These are phyloP conservation scores for Mimas tiliae DNA, from an alignment of 2,888 invertebrate species.

Conservation along the genomic window DNA sequence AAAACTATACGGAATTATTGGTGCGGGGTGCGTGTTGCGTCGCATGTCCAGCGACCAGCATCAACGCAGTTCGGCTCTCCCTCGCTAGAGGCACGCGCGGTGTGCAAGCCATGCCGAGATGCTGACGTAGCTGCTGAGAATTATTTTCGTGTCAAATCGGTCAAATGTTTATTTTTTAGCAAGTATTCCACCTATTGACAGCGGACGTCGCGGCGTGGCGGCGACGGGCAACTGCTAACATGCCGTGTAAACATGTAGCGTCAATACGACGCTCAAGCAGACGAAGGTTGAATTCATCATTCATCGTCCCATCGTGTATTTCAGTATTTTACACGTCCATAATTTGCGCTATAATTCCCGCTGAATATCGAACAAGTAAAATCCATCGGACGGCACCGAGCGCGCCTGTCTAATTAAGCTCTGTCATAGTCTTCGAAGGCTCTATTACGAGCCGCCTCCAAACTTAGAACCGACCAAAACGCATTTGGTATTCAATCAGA, in stretches of 20 bases:
- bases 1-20: slow-evolving; percentile 57
- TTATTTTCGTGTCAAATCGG: slow-evolving; percentile 28
- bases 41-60: slow-evolving; percentile 35
- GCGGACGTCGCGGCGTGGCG: slow-evolving; percentile 31
- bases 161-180: slow-evolving; percentile 23
- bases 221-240: slow-evolving; percentile 46
- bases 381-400: slow-evolving; percentile 79
- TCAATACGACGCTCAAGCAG: slow-evolving; percentile 47
- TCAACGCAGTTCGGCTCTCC: slow-evolving; percentile 50
- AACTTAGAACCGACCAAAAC: slow-evolving; percentile 81
- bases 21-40: slow-evolving; percentile 54
- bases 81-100: slow-evolving; percentile 33
- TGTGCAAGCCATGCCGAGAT: neutral
- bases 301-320: slow-evolving; percentile 52
- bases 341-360: slow-evolving; percentile 63
- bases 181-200: slow-evolving; percentile 36
- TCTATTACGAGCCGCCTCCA: slow-evolving; percentile 82
- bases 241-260: slow-evolving; percentile 49
- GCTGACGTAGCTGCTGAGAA: neutral
- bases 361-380: slow-evolving; percentile 79
- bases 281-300: slow-evolving; percentile 41
- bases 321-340: slow-evolving; percentile 50
- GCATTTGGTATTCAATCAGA: slow-evolving; percentile 78
- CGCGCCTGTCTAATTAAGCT: slow-evolving; percentile 84
- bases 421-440: slow-evolving; percentile 84